Evolutionary conservation across 2,888 invertebrate genomes (phyloP).

Genomic region (Hypomecis atomaria): DNA sequence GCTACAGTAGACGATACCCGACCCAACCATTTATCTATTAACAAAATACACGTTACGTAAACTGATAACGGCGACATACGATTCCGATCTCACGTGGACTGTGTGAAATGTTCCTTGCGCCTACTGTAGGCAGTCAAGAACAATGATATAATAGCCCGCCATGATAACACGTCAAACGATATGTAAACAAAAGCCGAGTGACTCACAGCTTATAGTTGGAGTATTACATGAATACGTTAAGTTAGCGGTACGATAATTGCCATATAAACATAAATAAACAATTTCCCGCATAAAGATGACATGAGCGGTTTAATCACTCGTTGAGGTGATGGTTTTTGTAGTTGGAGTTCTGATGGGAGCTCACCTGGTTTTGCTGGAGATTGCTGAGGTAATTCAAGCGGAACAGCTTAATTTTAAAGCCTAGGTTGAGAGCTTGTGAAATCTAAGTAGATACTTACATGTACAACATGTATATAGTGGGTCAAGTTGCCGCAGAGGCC

Average conservation of each 20-base stretch:
- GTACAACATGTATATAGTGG: slow-evolving; percentile 22
- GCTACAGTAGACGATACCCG: slow-evolving; percentile 41
- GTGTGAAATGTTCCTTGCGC: slow-evolving; percentile 31
- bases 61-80: slow-evolving; percentile 28
- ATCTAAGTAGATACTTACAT: slow-evolving; percentile 34
- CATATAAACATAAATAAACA: slow-evolving; percentile 41
- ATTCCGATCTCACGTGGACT: slow-evolving; percentile 29
- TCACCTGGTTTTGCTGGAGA: neutral
- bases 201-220: slow-evolving; percentile 43
- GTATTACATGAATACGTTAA: slow-evolving; percentile 43
- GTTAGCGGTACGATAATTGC: slow-evolving; percentile 43
- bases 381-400: slow-evolving; percentile 14
- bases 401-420: slow-evolving; percentile 37
- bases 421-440: slow-evolving; percentile 52
- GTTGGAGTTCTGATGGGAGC: no score
- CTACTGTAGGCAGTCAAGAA: slow-evolving; percentile 24
- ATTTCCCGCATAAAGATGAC: slow-evolving; percentile 3
- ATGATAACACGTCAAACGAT: slow-evolving; percentile 45
- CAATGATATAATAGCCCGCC: slow-evolving; percentile 39
- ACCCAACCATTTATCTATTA: slow-evolving; percentile 9
- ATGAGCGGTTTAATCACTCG: neutral
- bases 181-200: slow-evolving; percentile 41
- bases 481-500: slow-evolving; percentile 45
- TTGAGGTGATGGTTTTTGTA: no score
- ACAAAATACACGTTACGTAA: slow-evolving; percentile 14